These are phyloP conservation scores for Cataglyphis rosenhaueri DNA, from an alignment of 2,888 invertebrate genomes.

Conservation along the genomic window DNA sequence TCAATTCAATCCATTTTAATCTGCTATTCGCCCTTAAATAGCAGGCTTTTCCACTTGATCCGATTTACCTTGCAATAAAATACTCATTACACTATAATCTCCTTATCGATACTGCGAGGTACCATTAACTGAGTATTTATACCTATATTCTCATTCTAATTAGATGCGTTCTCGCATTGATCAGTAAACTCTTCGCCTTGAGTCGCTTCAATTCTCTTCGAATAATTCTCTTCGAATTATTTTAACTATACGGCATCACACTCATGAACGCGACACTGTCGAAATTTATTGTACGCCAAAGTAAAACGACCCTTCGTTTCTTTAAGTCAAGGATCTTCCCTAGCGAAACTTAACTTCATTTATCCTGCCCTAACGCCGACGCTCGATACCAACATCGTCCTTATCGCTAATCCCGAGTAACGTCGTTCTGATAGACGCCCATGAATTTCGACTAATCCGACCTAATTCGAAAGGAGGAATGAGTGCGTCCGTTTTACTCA, in stretches of 20 bases:
- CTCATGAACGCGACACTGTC: not conserved
- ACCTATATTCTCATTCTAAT: not conserved
- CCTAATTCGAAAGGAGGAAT: conserved; percentile 4
- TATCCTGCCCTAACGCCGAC: conserved; percentile 1
- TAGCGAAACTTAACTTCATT: conserved; percentile 30
- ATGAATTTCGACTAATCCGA: conserved; percentile 31
- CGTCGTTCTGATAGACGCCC: conserved; percentile 19
- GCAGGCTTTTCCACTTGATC: conserved; percentile 40
- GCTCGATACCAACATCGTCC: not conserved
- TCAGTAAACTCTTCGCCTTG: conserved; percentile 16
- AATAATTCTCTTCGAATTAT: conserved; percentile 19
- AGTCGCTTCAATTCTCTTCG: not conserved
- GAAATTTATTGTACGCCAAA: conserved; percentile 10
- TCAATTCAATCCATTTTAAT: conserved; percentile 34
- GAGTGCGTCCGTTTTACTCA: not conserved
- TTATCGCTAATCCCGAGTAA: conserved; percentile 43
- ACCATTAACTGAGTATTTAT: conserved; percentile 22
- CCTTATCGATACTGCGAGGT: not conserved
- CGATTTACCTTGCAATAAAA: conserved; percentile 42
- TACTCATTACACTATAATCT: conserved; percentile 44
- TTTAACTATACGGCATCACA: conserved; percentile 16
- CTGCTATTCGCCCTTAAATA: conserved; percentile 23
- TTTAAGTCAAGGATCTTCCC: conserved; percentile 11
- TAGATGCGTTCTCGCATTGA: conserved; percentile 12
- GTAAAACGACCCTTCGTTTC: conserved; percentile 21